phyloP scores from a whole-genome alignment of 1,140 invertebrate genomes.

The Linepithema humile region DNA sequence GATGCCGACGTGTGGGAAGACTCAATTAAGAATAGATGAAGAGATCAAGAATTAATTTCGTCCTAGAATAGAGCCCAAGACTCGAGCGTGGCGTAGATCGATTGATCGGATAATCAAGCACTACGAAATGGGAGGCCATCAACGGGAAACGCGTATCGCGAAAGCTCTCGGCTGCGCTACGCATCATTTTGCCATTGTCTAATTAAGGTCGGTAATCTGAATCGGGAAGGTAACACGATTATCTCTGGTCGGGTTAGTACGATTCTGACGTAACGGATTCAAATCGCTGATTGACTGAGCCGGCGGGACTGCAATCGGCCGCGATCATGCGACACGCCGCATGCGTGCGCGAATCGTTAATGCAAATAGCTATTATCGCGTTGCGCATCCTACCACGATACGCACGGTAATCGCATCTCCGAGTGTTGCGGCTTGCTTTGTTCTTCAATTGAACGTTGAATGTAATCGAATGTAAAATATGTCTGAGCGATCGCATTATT shows the following conservation, averaged over 20 bases:
- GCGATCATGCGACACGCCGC: slow-evolving; percentile 51
- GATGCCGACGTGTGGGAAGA: neutral
- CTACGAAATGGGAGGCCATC: slow-evolving; percentile 70
- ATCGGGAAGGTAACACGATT: slow-evolving; percentile 80
- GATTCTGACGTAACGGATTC: slow-evolving; percentile 77
- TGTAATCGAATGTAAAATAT: neutral
- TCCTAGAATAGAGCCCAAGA: slow-evolving; percentile 29
- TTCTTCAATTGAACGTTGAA: slow-evolving; percentile 22
- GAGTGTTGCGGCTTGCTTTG: slow-evolving; percentile 41
- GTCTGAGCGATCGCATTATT: neutral
- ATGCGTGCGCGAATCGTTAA: slow-evolving; percentile 71
- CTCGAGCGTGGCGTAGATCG: slow-evolving; percentile 61
- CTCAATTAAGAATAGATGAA: neutral
- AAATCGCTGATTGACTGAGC: slow-evolving; percentile 76
- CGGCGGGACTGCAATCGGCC: slow-evolving; percentile 70
- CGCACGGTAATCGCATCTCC: slow-evolving; percentile 60
- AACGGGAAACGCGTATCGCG: slow-evolving; percentile 65
- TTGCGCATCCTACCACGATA: slow-evolving; percentile 54
- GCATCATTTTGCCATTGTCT: slow-evolving; percentile 79
- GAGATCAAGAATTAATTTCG: neutral
- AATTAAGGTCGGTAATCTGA: slow-evolving; percentile 82
- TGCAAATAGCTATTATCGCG: slow-evolving; percentile 74
- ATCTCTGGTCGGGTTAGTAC: slow-evolving; percentile 68
- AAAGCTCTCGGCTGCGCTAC: slow-evolving; percentile 74
- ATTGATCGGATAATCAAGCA: slow-evolving; percentile 79